Evolutionary conservation across 2,888 invertebrate genomes (phyloP).

Genomic region (Torymus texanus): DNA sequence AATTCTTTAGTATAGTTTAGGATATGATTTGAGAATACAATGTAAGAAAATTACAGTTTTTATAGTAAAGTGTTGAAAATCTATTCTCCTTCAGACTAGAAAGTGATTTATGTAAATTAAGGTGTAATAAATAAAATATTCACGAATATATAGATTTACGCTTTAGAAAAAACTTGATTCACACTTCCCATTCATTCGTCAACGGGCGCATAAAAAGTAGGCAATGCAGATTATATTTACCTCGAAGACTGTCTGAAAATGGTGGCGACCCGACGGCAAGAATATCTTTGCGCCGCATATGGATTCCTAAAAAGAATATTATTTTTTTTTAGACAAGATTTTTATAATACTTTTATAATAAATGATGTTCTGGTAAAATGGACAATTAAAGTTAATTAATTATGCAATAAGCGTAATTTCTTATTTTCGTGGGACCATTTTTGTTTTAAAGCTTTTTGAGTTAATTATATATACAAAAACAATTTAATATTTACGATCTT

Average conservation of each 20-base stretch:
- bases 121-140: constrained; percentile 5
- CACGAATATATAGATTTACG: not conserved
- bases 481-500: no score
- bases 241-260: constrained; percentile 58
- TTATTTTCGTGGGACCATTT: not conserved
- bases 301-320: constrained; percentile 65
- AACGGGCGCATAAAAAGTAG: constrained; percentile 13
- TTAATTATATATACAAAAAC: no score
- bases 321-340: not conserved
- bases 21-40: no score
- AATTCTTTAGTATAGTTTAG: no score
- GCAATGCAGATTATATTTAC: constrained; percentile 57
- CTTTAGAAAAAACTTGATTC: constrained; percentile 12
- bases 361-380: not conserved
- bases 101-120: not conserved
- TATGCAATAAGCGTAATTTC: not conserved
- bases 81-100: no score
- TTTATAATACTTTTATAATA: no score
- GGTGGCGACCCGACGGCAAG: constrained; percentile 63
- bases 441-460: no score
- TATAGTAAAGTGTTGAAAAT: no score
- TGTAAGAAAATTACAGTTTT: no score
- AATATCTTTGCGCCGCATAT: constrained; percentile 68
- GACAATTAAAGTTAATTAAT: not conserved
- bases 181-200: constrained; percentile 4